Evolutionary conservation across 2,888 invertebrate genomes (phyloP), one percentile per base, ranked within the genome.

Genomic region (Cremastinae sp.): DNA sequence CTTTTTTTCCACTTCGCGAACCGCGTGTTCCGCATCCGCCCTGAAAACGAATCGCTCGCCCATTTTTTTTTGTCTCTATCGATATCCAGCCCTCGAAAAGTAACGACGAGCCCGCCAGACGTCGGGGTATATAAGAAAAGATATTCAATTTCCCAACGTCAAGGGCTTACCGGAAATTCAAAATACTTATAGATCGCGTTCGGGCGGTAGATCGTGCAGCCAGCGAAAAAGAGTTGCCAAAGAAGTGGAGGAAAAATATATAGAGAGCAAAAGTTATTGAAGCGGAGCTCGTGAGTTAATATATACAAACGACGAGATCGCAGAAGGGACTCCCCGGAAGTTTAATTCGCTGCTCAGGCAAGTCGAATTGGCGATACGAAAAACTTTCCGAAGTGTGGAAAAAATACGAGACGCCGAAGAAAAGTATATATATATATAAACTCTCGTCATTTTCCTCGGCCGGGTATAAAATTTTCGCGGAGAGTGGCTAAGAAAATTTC

Each of bases 281-380:
- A 54, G 36, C 34, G 28, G 14, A n/a, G 9, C 16, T 9, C 20
- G 12, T 12, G 43, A n/a, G n/a, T 28, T 22, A 18, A 14, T 14
- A n/a, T n/a, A n/a, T n/a, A 45, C 43, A 45, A 3, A 22, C 49
- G 10, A 14, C 18, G 10, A 14, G 34, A 51, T 53, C 45, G 58
- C 10, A 47, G 47, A 68, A 56, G 34, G 47, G 20, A 38, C 58
- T 68, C 47, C 58, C 68, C 38, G 38, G 45, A 53, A 58, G 56
- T 58, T 68, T 68, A 20, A 58, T 68, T 68, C 68, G 38, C 16
- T 20, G 36, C 45, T 49, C 36, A 28, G 22, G 47, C 20, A 45
- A 58, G 38, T 68, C 49, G 22, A 49, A 58, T 64, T 56, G 54
- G 22, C 56, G 45, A 64, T 72, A 64, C 14, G 38, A 16, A 12